A percentile compares a stretch with the other conserved stretches of the same genome.
Conservation (phyloP, 1,140 invertebrate genomes). For the Melanaphis sacchari region DNA sequence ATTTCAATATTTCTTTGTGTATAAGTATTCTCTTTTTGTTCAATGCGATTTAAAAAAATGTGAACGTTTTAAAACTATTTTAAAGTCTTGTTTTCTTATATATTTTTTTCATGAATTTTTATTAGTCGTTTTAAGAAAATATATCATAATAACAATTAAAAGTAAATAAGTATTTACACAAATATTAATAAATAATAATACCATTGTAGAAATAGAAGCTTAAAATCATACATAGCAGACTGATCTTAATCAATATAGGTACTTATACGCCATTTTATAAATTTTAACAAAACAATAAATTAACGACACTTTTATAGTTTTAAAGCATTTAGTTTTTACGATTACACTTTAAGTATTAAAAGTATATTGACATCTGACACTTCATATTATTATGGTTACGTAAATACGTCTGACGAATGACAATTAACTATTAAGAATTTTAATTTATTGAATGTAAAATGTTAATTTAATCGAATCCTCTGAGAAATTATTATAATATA, state of each 20-base stretch:
- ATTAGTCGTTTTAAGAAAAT: not conserved
- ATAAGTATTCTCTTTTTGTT: not conserved
- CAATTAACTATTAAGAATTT: too few species aligned
- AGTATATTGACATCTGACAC: not conserved
- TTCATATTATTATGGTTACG: not conserved
- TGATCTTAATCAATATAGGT: not conserved
- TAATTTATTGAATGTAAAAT: not conserved
- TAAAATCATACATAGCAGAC: not conserved
- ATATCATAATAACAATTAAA: not conserved
- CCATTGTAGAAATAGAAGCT: not conserved
- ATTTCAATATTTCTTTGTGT: not conserved
- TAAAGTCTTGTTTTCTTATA: not conserved
- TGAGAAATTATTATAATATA: not conserved
- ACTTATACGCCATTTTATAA: not conserved
- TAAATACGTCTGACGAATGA: not conserved
- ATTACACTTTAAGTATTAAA: not conserved
- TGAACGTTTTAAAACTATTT: not conserved
- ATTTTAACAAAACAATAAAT: not conserved
- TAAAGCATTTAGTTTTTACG: not conserved
- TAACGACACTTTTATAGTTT: not conserved
- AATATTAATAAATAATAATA: not conserved
- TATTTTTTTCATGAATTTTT: not conserved
- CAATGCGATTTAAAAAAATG: not conserved
- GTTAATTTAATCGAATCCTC: not conserved
- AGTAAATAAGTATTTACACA: not conserved